Evolutionary conservation across 2,797 vertebrate genomes (phyloP).

Genomic region (Myotis pilosus): DNA sequence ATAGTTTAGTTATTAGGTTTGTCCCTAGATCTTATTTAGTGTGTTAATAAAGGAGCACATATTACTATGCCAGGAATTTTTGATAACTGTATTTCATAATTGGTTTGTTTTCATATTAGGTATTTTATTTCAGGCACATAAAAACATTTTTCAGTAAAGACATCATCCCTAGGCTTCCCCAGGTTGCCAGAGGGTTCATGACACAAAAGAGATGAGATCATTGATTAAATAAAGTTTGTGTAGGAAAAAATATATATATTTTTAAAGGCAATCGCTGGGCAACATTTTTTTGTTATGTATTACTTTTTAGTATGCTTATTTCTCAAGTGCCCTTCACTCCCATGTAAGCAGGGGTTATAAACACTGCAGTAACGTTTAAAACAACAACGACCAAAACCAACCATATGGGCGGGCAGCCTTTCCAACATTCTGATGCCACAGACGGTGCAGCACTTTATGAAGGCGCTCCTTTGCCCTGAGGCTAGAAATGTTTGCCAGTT

Average conservation of each 20-base stretch:
- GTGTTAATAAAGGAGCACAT: constrained; percentile 27
- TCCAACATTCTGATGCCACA: too few relatives aligned
- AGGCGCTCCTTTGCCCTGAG: not conserved
- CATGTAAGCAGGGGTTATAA: not conserved
- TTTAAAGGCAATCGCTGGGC: not conserved
- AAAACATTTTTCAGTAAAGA: constrained; percentile 12
- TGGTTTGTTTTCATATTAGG: constrained; percentile 10
- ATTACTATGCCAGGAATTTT: not conserved
- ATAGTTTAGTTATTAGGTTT: constrained; percentile 3
- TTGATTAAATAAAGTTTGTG: not conserved
- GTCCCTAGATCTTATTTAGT: constrained; percentile 17
- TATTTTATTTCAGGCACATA: constrained; percentile 45
- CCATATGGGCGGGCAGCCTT: accelerated
- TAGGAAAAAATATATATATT: not conserved
- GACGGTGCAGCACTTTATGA: not conserved
- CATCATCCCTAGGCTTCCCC: not conserved
- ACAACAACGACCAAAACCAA: not conserved
- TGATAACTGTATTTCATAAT: constrained; percentile 32
- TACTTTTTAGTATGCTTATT: constrained; percentile 1
- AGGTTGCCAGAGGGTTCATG: not conserved
- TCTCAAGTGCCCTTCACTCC: not conserved
- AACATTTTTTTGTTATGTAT: constrained; percentile 1
- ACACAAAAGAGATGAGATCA: constrained; percentile 1
- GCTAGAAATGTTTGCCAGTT: not conserved
- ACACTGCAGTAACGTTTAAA: not conserved